Evolutionary conservation across 2,888 invertebrate genomes (phyloP).

Genomic region (Tetanocera ferruginea): DNA sequence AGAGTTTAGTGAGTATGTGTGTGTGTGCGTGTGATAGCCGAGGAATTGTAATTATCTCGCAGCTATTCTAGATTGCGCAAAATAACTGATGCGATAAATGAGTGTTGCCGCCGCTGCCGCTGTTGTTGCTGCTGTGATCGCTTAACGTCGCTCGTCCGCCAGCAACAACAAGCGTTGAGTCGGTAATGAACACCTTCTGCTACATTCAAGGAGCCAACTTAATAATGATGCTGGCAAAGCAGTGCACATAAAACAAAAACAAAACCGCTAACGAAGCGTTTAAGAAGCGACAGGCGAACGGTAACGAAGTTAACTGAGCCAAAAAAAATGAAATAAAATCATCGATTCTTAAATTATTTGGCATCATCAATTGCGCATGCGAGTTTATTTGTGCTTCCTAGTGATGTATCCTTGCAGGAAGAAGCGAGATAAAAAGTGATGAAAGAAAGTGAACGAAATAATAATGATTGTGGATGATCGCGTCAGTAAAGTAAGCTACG

Average conservation of each 20-base stretch:
- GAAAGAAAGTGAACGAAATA: neutral
- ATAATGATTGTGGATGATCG: neutral
- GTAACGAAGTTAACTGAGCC: slow-evolving; percentile 1
- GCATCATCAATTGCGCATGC: neutral
- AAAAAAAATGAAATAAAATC: neutral
- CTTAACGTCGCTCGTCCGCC: neutral
- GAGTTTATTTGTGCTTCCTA: neutral
- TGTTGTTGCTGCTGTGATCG: slow-evolving; percentile 15
- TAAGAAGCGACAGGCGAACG: neutral
- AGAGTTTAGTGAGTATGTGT: neutral
- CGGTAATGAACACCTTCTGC: slow-evolving; percentile 45
- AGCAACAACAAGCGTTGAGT: slow-evolving; percentile 38
- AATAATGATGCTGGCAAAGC: neutral
- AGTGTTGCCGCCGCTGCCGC: slow-evolving; percentile 19
- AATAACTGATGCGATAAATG: slow-evolving; percentile 58
- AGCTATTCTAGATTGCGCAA: slow-evolving; percentile 42
- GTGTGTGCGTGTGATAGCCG: slow-evolving; percentile 37
- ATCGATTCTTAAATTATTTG: too few species aligned
- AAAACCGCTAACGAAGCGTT: neutral
- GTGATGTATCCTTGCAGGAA: neutral
- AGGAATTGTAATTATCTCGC: slow-evolving; percentile 65
- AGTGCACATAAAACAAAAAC: neutral
- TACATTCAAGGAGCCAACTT: slow-evolving; percentile 11
- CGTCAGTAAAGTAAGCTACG: neutral
- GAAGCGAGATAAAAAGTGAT: neutral